Evolutionary conservation across 2,888 invertebrate genomes (phyloP), one percentile per base, ranked within the genome.

Genomic region (Ceratothoa steindachneri): DNA sequence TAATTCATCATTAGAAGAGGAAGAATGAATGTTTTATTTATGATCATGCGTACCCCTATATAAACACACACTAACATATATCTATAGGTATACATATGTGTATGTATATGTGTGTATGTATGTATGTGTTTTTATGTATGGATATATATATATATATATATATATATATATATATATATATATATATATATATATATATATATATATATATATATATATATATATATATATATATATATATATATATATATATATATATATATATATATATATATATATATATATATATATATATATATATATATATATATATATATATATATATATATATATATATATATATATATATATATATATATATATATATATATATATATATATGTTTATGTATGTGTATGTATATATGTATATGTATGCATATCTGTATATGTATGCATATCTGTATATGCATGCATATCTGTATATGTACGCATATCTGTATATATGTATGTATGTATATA

Each of bases 101-200:
- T 41, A 41, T 41, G 41, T 41, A 41, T 41, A 41, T 41, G 41
- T 41, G 41, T 41, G 41, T 41, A 15, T 41, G 41, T 41, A 15
- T 41, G 41, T 41, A 15, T 41, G 41, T 41, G 41, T 41, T 5
- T 41, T 41, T 9, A 5, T 15, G 41, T 41, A 19, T 55, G 7
- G 19, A 55, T 12, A 55, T 55, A 19, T 55, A 19, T 55, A 19
- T 55, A 55, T 55, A 19, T 55, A 55, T 55, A 55, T 55, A 55
- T 55, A 55, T 55, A 55, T 55, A 55, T 55, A 55, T 55, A 55
- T 55, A 55, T 55, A 55, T 55, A 55, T 55, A 55, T 55, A 55
- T 55, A 55, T 55, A 55, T 55, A 55, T 55, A 55, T 55, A 55
- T 55, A 55, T 55, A 55, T 55, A 55, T 12, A 55, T 55, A 55